These are phyloP conservation scores for Ephydatia muelleri DNA, from an alignment of 37 sponge, comb jelly and placozoan genomes.

Conservation along the genomic window DNA sequence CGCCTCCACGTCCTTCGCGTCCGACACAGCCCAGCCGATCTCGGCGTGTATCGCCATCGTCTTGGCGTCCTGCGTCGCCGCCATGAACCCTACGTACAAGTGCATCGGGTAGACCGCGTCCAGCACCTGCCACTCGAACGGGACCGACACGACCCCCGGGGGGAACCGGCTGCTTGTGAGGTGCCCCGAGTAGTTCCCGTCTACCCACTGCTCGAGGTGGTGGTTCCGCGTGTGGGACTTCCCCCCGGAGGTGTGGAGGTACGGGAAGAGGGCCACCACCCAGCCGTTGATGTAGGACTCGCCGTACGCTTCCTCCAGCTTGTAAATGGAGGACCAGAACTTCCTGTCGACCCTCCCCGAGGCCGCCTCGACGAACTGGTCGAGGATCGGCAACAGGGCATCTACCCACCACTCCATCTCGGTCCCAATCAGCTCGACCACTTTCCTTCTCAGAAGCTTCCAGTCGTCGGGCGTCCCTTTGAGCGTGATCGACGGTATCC, in stretches of 20 bases:
- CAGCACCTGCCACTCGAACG: not conserved
- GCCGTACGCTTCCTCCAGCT: constrained; percentile 11
- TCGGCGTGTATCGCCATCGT: constrained; percentile 17
- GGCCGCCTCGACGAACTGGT: constrained; percentile 60
- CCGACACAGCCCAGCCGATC: constrained; percentile 25
- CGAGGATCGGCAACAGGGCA: constrained; percentile 38
- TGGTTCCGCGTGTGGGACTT: not conserved
- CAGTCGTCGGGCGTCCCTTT: constrained; percentile 65
- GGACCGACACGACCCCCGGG: constrained; percentile 24
- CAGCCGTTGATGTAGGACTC: constrained; percentile 3
- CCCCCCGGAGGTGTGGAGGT: not conserved
- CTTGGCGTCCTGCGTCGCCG: constrained; percentile 21
- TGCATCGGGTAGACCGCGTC: constrained; percentile 1
- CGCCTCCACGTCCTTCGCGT: not conserved
- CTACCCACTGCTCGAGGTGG: not conserved
- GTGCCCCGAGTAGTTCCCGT: not conserved
- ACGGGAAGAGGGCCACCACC: constrained; percentile 6
- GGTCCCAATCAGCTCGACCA: constrained; percentile 19
- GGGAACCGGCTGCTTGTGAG: constrained; percentile 5
- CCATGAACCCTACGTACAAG: constrained; percentile 25
- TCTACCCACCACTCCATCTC: constrained; percentile 62
- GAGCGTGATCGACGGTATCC: constrained; percentile 69
- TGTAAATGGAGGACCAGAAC: constrained; percentile 62
- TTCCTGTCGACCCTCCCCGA: constrained; percentile 36
- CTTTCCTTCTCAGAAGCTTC: constrained; percentile 50